Conservation (phyloP, 1,140 invertebrate species). For the Holcopasites calliopsidis region DNA sequence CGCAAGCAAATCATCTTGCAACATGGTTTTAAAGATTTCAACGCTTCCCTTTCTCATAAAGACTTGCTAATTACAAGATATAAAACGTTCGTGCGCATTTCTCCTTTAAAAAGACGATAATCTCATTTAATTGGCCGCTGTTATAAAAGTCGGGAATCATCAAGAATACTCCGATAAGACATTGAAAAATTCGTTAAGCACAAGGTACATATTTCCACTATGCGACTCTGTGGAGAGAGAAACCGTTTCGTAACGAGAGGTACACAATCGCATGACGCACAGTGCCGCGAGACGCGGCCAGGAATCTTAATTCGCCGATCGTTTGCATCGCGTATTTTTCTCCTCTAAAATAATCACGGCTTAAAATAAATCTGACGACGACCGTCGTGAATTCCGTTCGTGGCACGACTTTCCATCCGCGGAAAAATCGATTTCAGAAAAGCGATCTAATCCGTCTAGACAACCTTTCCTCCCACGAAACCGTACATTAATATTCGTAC, state of each 20-base stretch:
- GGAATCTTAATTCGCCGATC: constrained; percentile 7
- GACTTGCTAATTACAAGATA: no score
- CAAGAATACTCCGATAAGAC: no score
- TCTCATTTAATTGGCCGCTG: no score
- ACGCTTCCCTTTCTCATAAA: no score
- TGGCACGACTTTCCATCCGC: not conserved
- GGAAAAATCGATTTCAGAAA: constrained; percentile 15
- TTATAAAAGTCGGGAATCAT: no score
- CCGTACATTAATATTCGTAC: constrained; percentile 54
- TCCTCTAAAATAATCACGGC: not conserved
- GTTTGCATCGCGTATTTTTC: not conserved
- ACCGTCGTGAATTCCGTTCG: not conserved
- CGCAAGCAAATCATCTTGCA: no score
- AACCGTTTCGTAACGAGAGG: not conserved
- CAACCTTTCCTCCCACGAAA: constrained; percentile 11
- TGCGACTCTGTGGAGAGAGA: not conserved
- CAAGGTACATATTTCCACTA: no score
- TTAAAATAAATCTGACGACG: constrained; percentile 13
- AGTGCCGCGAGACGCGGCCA: not conserved
- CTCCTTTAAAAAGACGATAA: no score
- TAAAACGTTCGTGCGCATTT: no score
- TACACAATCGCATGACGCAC: not conserved
- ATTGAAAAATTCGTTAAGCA: not conserved
- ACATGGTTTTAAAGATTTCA: no score
- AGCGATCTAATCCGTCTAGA: constrained; percentile 27